phyloP scores from a whole-genome alignment of 2,113 vertebrate genomes.

The Aphelocoma coerulescens region DNA sequence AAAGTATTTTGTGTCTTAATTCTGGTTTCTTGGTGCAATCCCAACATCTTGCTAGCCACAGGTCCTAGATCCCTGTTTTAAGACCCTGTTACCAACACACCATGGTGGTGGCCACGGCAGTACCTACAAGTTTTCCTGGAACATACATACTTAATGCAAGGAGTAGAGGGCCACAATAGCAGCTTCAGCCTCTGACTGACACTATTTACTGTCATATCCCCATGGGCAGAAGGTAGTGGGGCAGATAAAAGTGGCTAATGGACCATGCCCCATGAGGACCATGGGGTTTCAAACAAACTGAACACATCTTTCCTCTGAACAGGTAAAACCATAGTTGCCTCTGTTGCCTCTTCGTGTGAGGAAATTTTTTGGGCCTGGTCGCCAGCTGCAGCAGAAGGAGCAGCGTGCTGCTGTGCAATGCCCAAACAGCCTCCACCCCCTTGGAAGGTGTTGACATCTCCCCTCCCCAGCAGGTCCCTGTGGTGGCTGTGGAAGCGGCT shows the following conservation, averaged over 20 bases:
- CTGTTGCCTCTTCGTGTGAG: neutral
- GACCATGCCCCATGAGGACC: neutral
- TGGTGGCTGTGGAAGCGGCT: neutral
- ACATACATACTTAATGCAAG: neutral
- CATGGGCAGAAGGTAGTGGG: neutral
- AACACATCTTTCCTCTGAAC: neutral
- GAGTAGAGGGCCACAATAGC: neutral
- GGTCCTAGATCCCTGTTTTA: neutral
- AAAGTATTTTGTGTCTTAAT: neutral
- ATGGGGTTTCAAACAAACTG: neutral
- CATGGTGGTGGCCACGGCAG: neutral
- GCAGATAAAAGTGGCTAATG: neutral
- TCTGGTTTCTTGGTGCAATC: neutral
- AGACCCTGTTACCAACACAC: neutral
- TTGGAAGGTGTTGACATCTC: neutral
- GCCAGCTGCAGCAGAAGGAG: neutral
- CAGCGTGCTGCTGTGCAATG: neutral
- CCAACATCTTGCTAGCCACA: neutral
- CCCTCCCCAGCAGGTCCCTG: neutral
- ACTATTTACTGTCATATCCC: neutral
- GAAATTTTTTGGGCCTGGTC: neutral
- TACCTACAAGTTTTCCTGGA: neutral
- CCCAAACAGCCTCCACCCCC: neutral
- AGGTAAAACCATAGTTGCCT: accelerated
- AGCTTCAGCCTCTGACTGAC: neutral